Evolutionary conservation across 2,888 invertebrate genomes (phyloP).

Genomic region (Clostera curtula): DNA sequence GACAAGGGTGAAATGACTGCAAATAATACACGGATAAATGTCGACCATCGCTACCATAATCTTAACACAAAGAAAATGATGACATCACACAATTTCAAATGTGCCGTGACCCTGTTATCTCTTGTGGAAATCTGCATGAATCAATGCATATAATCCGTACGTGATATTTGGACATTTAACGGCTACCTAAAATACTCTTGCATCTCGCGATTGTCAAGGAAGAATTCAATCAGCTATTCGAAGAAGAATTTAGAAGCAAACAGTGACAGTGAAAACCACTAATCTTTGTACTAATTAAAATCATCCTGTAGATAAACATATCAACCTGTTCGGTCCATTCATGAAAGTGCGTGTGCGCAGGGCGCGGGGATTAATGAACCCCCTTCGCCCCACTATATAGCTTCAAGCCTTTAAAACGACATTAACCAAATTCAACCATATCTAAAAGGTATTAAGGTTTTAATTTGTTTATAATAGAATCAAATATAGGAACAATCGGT

Average conservation of each 20-base stretch:
- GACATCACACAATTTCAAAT: constrained; percentile 40
- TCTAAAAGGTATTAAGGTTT: constrained; percentile 17
- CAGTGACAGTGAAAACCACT: too few species aligned
- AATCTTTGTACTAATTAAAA: too few species aligned
- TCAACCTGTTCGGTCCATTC: constrained; percentile 74
- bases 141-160: constrained; percentile 21
- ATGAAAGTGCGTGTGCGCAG: constrained; percentile 75
- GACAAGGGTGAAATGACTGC: constrained; percentile 32
- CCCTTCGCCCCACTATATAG: constrained; percentile 48
- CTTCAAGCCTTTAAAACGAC: constrained; percentile 25
- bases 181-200: too few species aligned
- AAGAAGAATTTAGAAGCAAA: too few species aligned
- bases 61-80: constrained; percentile 55
- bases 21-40: constrained; percentile 28
- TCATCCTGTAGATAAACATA: constrained; percentile 60
- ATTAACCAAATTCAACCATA: constrained; percentile 31
- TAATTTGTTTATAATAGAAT: constrained; percentile 17
- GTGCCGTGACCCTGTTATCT: constrained; percentile 31
- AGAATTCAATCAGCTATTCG: too few species aligned
- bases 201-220: too few species aligned
- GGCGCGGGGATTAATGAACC: constrained; percentile 74
- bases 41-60: constrained; percentile 39
- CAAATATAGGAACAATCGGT: constrained; percentile 2
- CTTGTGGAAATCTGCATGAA: constrained; percentile 12
- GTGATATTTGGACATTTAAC: constrained; percentile 5